Conservation (phyloP, 2,888 invertebrate species). For the Entomobrya proxima region DNA sequence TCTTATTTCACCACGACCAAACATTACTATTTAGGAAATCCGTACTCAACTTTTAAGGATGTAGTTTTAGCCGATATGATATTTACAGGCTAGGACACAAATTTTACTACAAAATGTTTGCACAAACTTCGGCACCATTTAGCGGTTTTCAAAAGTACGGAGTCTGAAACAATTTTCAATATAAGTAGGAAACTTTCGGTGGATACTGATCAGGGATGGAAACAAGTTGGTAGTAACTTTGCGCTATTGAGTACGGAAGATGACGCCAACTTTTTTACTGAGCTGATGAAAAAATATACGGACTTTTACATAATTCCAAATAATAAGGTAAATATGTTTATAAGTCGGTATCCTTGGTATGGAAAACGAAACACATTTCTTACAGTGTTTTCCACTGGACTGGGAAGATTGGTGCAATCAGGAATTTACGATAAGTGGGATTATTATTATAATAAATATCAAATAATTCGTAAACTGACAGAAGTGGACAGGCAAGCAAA, state of each 20-base stretch:
- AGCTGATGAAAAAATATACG: background rate
- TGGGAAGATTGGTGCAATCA: conserved; percentile 8
- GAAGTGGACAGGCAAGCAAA: background rate
- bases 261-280: conserved; percentile 15
- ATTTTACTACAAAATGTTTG: background rate
- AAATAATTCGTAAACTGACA: background rate
- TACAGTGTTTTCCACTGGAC: background rate
- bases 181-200: conserved; percentile 3
- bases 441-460: background rate
- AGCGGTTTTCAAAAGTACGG: background rate
- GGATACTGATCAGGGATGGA: background rate
- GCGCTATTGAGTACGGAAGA: conserved; percentile 28
- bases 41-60: conserved; percentile 40
- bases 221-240: background rate
- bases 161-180: conserved; percentile 25
- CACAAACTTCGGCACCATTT: background rate
- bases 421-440: conserved; percentile 18
- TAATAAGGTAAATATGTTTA: conserved; percentile 22
- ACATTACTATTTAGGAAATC: background rate
- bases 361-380: conserved; percentile 27
- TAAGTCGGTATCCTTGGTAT: conserved; percentile 21
- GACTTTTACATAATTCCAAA: conserved; percentile 30
- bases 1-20: conserved; percentile 44
- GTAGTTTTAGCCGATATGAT: conserved; percentile 43
- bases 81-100: background rate